Percentiles rank a stretch among this genome's conserved stretches.
phyloP scores from a whole-genome alignment of 1,140 invertebrate species.

The Grapholita molesta region DNA sequence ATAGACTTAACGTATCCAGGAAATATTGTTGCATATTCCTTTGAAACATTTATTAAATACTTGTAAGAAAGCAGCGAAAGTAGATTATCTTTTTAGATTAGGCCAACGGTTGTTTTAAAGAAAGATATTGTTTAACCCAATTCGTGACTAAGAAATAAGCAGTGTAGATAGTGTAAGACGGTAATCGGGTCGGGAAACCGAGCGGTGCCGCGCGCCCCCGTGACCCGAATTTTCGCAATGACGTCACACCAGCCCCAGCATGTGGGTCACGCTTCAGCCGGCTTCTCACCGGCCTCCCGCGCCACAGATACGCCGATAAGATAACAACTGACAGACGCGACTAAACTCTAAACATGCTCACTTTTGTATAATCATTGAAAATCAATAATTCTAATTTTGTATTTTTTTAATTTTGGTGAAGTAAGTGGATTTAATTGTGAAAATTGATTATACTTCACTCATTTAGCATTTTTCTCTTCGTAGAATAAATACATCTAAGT shows the following conservation, averaged over 20 bases:
- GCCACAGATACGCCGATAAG: slow-evolving; percentile 9
- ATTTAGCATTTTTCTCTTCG: too few relatives aligned
- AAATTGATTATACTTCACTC: too few relatives aligned
- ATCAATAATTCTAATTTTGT: too few relatives aligned
- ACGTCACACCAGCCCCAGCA: slow-evolving; percentile 62
- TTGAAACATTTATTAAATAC: neutral
- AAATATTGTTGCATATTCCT: neutral
- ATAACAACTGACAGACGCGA: slow-evolving; percentile 7
- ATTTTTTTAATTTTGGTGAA: too few relatives aligned
- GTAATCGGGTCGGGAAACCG: slow-evolving; percentile 47
- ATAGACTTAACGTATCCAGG: neutral
- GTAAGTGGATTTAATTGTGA: too few relatives aligned
- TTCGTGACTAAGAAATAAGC: neutral
- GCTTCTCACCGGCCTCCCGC: slow-evolving; percentile 2
- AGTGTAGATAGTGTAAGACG: neutral
- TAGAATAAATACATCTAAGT: too few relatives aligned
- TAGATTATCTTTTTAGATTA: neutral
- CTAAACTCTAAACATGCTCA: neutral
- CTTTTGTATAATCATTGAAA: too few relatives aligned
- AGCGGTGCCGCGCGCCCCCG: slow-evolving; percentile 44
- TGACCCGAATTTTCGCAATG: slow-evolving; percentile 66
- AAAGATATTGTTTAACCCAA: neutral
- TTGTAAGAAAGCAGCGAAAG: neutral
- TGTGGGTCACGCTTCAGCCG: slow-evolving; percentile 42
- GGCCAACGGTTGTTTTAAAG: neutral